Evolutionary conservation across 2,113 vertebrate genomes (phyloP), one percentile per base, ranked within the genome.

Genomic region (Copsychus sechellarum): DNA sequence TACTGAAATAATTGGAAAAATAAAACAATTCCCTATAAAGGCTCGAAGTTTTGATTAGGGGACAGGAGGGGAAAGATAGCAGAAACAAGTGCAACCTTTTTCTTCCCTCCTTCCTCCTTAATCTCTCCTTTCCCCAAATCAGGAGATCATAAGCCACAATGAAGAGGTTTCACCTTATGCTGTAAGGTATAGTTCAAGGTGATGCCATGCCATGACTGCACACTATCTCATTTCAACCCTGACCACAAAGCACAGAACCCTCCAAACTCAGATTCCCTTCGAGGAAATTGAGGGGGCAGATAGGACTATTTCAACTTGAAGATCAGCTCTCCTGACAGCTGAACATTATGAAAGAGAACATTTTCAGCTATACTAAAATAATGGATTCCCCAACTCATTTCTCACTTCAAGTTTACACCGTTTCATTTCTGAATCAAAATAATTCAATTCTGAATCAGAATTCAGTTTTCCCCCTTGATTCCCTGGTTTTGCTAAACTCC

Each of bases 131-230:
- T 90, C 19, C n/a, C 13, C 36, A 82, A 60, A 56, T 4, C n/a
- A 71, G 60, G 36, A 47, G 22, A 60, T 10, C 29, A 31, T 47
- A 86, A 72, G 5, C 10, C 60, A 84, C 14, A 66, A 48, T 4
- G 21, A 90, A 78, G 56, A 70, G 22, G 34, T 53, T 79, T 76
- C 61, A 88, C 6, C 15, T 67, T 33, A 70, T 13, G 23, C 26
- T n/a, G 21, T 48, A 72, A 91, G n/a, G 23, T 60, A 16, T 1
- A 80, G n/a, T 11, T 31, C 34, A 72, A 69, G 31, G 38, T 34
- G 23, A 58, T 81, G 34, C 53, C 34, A 16, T 24, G 31, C 48
- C 2, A 12, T 87, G 18, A 43, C n/a, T 0, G 0, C 45, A 80
- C n/a, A 60, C 18, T 2, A 0, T 10, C 14, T n/a, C 36, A 48